A percentile compares a stretch with the other conserved stretches of the same genome.
These are phyloP conservation scores for Brienomyrus brachyistius DNA, from an alignment of 2,113 vertebrate species.

Conservation along the genomic window DNA sequence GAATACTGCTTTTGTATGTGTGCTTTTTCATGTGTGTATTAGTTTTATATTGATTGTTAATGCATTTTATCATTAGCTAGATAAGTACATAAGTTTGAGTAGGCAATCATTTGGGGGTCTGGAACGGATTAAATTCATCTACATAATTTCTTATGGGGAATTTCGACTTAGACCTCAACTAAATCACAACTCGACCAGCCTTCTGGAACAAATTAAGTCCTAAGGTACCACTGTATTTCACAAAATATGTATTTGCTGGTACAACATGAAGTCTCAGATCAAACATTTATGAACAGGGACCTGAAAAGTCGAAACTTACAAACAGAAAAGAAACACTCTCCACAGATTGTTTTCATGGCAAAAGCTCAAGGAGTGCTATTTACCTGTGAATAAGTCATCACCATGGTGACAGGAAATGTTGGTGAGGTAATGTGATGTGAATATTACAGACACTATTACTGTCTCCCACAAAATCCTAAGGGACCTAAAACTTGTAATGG, in stretches of 20 bases:
- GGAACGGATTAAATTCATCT: too few species aligned
- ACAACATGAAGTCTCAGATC: neutral
- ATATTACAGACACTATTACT: neutral
- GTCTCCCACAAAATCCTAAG: neutral
- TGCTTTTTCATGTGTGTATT: too few species aligned
- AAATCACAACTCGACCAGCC: too few species aligned
- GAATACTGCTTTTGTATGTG: too few species aligned
- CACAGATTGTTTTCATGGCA: neutral
- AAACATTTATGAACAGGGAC: neutral
- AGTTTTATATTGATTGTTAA: too few species aligned
- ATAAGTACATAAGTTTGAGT: too few species aligned
- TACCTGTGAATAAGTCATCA: conserved; percentile 6
- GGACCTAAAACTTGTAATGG: neutral
- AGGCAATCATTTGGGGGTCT: too few species aligned
- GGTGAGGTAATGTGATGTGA: neutral
- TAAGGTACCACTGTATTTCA: neutral
- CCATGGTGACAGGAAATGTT: neutral
- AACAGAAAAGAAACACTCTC: neutral
- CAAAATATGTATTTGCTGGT: neutral
- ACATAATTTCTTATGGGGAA: too few species aligned
- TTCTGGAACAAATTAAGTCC: too few species aligned
- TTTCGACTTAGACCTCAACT: too few species aligned
- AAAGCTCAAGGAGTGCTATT: neutral
- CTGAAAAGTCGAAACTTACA: neutral
- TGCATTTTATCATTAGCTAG: too few species aligned